Percentiles rank a stretch among this genome's conserved stretches.
Conservation (phyloP, 2,888 invertebrate genomes). For the Lomographa bimaculata region DNA sequence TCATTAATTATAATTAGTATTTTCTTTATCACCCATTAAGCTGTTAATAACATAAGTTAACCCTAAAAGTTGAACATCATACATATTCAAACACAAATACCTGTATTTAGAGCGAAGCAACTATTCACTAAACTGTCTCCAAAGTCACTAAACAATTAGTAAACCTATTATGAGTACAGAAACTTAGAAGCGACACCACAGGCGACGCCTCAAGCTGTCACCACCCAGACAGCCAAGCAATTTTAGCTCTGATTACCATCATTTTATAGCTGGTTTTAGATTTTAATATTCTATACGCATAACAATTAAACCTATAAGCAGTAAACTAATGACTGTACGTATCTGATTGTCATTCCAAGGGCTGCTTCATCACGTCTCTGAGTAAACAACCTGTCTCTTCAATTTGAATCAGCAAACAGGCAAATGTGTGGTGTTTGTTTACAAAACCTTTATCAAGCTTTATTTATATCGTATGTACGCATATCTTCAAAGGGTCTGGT, state of each 20-base stretch:
- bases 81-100: no score
- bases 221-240: constrained; percentile 7
- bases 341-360: constrained; percentile 44
- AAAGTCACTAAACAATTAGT: constrained; percentile 19
- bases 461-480: constrained; percentile 10
- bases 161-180: constrained; percentile 13
- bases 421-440: constrained; percentile 19
- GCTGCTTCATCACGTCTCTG: constrained; percentile 31
- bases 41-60: no score
- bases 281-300: constrained; percentile 16
- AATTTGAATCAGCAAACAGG: constrained; percentile 32
- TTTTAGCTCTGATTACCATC: constrained; percentile 5
- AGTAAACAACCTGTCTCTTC: constrained; percentile 38
- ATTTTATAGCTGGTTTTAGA: constrained; percentile 7
- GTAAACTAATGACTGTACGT: constrained; percentile 34
- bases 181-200: constrained; percentile 16
- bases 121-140: constrained; percentile 5
- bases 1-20: no score
- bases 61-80: no score
- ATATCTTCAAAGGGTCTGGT: constrained; percentile 5
- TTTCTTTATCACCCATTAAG: no score
- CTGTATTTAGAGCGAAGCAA: constrained; percentile 1
- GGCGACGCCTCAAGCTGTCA: constrained; percentile 13
- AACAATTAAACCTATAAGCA: constrained; percentile 22
- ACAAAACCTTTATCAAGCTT: constrained; percentile 18